Evolutionary conservation across 2,797 vertebrate genomes (phyloP), one percentile per base, ranked within the genome.

Genomic region (Intellagama lesueurii): DNA sequence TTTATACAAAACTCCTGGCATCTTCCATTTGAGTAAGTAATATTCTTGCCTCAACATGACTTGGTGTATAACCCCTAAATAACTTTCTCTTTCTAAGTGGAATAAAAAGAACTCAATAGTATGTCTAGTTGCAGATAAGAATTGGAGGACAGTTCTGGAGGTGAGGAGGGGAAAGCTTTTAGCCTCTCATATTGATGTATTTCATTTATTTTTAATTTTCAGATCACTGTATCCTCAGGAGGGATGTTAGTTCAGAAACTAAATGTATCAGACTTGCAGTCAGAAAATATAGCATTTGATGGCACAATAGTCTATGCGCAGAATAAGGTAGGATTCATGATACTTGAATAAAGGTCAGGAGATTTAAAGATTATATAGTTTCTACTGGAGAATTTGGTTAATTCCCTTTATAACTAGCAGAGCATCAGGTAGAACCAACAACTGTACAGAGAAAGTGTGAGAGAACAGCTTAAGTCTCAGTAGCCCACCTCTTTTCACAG

Each of bases 181-280:
- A 4, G 19, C 9, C 82, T n/a, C 90, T 84, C 80, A 52, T 22
- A 79, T 14, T 17, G 30, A 30, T 19, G 32, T 81, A 90, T 82
- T 86, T 87, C 82, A 14, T 91, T 88, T 64, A 28, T 83, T 69
- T 92, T 91, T 89, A 83, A 66, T 72, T 73, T 89, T 1, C 93
- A 98, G 98, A 91, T 98, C 87, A 98, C 97, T 0, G 98, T 98
- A 88, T 98, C 98, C 0, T 99, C 98, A 0, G 98, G 98, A 26
- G 98, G 98, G 70, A 98, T 98, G 98, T 94, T 98, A 88, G 97
- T 98, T 7, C 98, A 98, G 95, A 98, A 98, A 93, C 80, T 98
- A 92, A 97, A 97, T 1, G 1, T 97, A 22, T 95, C 96, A 1
- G 97, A 98, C 93, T 96, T 98, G 70, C 98, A 98, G 95, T 97